These are phyloP conservation scores for Sinocyclocheilus maitianheensis DNA, from an alignment of 2,113 vertebrate genomes.

Conservation along the genomic window DNA sequence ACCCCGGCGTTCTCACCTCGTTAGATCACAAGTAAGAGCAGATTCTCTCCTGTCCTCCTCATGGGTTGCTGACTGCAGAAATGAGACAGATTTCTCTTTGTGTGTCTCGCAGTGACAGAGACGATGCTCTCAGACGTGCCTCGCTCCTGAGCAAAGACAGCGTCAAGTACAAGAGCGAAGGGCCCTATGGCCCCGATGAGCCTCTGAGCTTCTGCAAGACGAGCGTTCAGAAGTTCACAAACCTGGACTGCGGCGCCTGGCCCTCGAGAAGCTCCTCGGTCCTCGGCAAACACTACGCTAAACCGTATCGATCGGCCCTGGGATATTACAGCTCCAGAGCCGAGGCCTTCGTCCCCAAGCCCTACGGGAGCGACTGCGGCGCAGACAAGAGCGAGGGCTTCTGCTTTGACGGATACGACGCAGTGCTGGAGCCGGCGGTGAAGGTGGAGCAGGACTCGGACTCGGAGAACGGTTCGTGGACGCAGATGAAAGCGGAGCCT, in stretches of 20 bases:
- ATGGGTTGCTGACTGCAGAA: no score
- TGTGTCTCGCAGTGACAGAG: slow-evolving; percentile 56
- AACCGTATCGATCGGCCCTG: slow-evolving; percentile 74
- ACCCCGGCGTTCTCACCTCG: slow-evolving; percentile 54
- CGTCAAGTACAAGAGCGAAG: slow-evolving; percentile 74
- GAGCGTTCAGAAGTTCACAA: slow-evolving; percentile 62
- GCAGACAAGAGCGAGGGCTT: slow-evolving; percentile 77
- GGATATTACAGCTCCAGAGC: slow-evolving; percentile 70
- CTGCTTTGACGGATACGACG: slow-evolving; percentile 66
- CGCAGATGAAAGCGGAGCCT: slow-evolving; percentile 83
- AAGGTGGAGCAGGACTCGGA: slow-evolving; percentile 89
- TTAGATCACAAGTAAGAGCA: slow-evolving; percentile 70
- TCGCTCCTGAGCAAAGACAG: slow-evolving; percentile 68
- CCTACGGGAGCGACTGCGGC: slow-evolving; percentile 63
- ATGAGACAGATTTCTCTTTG: no score
- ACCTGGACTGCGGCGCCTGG: slow-evolving; percentile 67
- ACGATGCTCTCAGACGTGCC: slow-evolving; percentile 71
- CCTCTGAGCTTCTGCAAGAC: slow-evolving; percentile 75
- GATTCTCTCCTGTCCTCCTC: neutral
- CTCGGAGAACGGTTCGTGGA: slow-evolving; percentile 76
- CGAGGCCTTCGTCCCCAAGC: neutral
- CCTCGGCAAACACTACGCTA: slow-evolving; percentile 73
- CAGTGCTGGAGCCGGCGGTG: slow-evolving; percentile 82
- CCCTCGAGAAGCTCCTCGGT: slow-evolving; percentile 65
- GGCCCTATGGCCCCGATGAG: slow-evolving; percentile 73